Percentiles rank a stretch among this genome's conserved stretches.
Evolutionary conservation across 2,797 vertebrate genomes (phyloP).

Genomic region (Buceros bicornis): DNA sequence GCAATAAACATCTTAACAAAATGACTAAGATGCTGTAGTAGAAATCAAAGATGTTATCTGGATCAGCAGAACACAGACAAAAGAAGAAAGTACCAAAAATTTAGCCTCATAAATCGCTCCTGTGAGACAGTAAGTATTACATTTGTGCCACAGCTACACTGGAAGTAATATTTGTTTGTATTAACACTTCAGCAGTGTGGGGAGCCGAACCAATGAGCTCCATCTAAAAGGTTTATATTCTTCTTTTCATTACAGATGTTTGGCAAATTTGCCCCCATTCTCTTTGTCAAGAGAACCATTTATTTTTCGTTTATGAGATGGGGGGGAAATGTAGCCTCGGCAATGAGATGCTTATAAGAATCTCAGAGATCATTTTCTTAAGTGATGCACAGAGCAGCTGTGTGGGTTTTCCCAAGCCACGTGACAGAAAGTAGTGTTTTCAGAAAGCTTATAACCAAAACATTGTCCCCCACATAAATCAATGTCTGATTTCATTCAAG

Average conservation of each 20-base stretch:
- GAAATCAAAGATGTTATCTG: not conserved
- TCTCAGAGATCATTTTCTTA: not conserved
- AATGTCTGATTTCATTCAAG: not conserved
- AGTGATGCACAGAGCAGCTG: not conserved
- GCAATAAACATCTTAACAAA: not conserved
- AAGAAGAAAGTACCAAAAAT: not conserved
- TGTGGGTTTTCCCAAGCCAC: not conserved
- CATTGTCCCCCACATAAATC: accelerated
- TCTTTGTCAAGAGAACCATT: not conserved
- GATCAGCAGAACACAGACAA: not conserved
- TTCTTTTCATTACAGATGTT: not conserved
- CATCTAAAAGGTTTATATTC: not conserved
- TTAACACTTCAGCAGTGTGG: not conserved
- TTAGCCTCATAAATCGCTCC: not conserved
- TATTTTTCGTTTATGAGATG: slow-evolving; percentile 3
- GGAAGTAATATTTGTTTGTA: not conserved
- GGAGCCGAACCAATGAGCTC: not conserved
- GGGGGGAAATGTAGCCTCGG: not conserved
- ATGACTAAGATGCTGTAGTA: not conserved
- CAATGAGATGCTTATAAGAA: not conserved
- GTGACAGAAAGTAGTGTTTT: not conserved
- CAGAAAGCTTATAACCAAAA: not conserved
- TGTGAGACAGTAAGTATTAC: not conserved
- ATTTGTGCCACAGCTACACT: not conserved
- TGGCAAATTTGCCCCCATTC: not conserved